Percentiles rank a stretch among this genome's conserved stretches.
These are phyloP conservation scores for Urocitellus parryii DNA, from an alignment of 2,113 vertebrate species.

Conservation along the genomic window DNA sequence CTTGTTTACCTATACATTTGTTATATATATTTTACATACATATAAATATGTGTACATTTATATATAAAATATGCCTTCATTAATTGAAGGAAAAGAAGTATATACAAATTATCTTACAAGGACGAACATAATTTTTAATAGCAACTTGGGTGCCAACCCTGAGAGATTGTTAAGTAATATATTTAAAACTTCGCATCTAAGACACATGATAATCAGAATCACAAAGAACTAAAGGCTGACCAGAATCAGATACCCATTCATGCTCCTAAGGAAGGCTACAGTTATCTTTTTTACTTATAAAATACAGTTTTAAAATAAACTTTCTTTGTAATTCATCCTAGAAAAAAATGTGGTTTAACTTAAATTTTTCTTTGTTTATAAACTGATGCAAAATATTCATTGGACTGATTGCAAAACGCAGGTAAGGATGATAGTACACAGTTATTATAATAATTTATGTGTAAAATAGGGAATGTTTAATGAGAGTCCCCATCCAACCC, in stretches of 20 bases:
- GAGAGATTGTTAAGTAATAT: background rate
- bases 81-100: background rate
- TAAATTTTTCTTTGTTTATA: background rate
- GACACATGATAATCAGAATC: background rate
- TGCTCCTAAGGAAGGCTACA: background rate
- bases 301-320: background rate
- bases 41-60: no score
- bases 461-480: background rate
- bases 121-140: background rate
- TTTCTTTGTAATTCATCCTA: background rate
- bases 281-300: background rate
- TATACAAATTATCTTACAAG: background rate
- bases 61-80: background rate
- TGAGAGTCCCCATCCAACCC: no score
- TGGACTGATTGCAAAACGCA: background rate
- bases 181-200: background rate
- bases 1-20: background rate
- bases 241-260: background rate
- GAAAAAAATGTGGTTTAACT: background rate
- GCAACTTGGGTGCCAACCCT: background rate
- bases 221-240: background rate
- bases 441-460: no score
- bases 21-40: background rate
- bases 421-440: no score
- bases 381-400: background rate